These are phyloP conservation scores for Tetranychus cinnabarinus DNA, from an alignment of 1,140 invertebrate species.

Conservation along the genomic window DNA sequence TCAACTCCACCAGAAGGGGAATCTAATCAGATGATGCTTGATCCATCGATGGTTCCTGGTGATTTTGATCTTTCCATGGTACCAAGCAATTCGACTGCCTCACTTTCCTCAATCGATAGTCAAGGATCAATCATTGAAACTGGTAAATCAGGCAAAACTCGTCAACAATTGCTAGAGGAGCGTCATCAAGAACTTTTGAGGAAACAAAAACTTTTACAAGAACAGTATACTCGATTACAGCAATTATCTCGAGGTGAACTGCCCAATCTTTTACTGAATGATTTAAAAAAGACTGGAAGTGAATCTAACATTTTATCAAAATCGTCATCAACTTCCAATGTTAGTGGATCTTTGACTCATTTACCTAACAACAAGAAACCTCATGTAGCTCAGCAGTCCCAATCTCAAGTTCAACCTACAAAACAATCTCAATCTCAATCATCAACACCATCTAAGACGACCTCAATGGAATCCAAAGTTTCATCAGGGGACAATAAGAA, in stretches of 20 bases:
- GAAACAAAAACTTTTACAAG: constrained; percentile 60
- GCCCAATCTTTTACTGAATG: constrained; percentile 24
- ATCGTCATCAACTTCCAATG: constrained; percentile 22
- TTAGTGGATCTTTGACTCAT: neutral
- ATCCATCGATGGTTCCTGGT: neutral
- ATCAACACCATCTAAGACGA: too few species aligned
- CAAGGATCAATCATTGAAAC: constrained; percentile 5
- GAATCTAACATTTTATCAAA: constrained; percentile 65
- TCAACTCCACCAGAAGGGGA: constrained; percentile 6
- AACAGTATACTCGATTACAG: constrained; percentile 62
- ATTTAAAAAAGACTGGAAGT: constrained; percentile 60
- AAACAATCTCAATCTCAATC: neutral
- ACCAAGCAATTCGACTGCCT: neutral
- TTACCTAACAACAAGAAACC: neutral
- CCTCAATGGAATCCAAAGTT: neutral
- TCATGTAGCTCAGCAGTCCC: neutral
- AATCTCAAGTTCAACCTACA: too few species aligned
- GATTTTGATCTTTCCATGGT: neutral
- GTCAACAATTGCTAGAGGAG: constrained; percentile 51
- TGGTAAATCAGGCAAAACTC: constrained; percentile 11
- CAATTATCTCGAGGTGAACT: constrained; percentile 51
- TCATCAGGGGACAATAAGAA: neutral
- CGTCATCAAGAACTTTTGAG: constrained; percentile 58
- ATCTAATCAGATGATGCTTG: neutral
- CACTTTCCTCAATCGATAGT: constrained; percentile 3